Evolutionary conservation across 2,797 vertebrate genomes (phyloP).

Genomic region (Lithobates pipiens): DNA sequence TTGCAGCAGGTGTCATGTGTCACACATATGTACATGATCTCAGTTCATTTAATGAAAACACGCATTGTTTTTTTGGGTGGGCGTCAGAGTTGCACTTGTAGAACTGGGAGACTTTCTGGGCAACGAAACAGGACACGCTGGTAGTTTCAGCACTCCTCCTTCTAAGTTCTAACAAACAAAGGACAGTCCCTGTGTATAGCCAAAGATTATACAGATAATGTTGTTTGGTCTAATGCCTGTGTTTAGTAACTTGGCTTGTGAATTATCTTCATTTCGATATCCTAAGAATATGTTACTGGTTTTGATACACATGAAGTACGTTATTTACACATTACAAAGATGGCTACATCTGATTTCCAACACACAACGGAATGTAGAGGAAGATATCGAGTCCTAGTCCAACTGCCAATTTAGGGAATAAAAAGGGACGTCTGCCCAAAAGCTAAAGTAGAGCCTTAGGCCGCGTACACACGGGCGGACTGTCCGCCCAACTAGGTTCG

Average conservation of each 20-base stretch:
- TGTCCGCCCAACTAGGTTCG: no score
- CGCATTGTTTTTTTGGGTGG: not conserved
- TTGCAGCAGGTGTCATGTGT: conserved; percentile 11
- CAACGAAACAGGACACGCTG: not conserved
- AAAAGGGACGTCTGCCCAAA: no score
- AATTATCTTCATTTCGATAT: not conserved
- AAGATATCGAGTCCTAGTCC: not conserved
- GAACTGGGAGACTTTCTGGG: not conserved
- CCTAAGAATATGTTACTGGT: not conserved
- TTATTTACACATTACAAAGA: not conserved
- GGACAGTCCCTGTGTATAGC: conserved; percentile 9
- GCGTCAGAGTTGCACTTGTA: not conserved
- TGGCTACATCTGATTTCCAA: not conserved
- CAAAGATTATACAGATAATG: not conserved
- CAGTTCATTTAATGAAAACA: conserved; percentile 9
- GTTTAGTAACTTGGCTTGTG: not conserved
- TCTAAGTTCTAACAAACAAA: conserved; percentile 2
- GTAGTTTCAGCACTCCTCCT: conserved; percentile 21
- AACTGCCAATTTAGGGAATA: not conserved
- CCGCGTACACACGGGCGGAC: no score
- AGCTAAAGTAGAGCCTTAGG: no score
- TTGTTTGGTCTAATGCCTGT: not conserved
- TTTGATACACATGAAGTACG: not conserved
- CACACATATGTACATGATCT: conserved; percentile 9
- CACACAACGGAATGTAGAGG: not conserved